Evolutionary conservation across 2,797 vertebrate genomes (phyloP).

Genomic region (Poecilia gillii): DNA sequence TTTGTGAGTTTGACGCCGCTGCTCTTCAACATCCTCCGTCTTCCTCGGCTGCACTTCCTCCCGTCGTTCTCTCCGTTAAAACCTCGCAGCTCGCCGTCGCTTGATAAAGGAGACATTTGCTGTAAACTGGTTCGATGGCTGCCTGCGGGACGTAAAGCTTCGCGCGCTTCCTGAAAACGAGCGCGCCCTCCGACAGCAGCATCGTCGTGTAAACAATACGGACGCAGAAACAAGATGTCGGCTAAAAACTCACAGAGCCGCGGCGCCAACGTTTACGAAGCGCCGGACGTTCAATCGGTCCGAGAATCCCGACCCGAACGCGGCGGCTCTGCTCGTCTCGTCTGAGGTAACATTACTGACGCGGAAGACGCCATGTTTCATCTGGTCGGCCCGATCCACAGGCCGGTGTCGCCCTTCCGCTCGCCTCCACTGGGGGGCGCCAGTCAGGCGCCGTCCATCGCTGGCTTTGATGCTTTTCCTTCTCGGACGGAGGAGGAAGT

Average conservation of each 20-base stretch:
- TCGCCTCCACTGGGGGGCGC: conserved; percentile 8
- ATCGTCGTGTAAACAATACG: conserved; percentile 85
- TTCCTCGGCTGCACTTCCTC: conserved; percentile 38
- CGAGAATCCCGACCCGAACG: conserved; percentile 27
- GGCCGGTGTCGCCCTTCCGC: conserved; percentile 34
- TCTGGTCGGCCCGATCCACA: conserved; percentile 31
- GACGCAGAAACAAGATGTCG: conserved; percentile 59
- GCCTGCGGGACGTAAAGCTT: conserved; percentile 62
- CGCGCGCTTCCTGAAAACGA: conserved; percentile 76
- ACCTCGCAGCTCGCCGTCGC: conserved; percentile 23
- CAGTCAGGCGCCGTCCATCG: conserved; percentile 26
- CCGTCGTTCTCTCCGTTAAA: not conserved
- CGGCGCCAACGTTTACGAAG: conserved; percentile 27
- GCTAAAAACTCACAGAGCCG: conserved; percentile 38
- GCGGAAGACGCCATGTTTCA: conserved; percentile 34
- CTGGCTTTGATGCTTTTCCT: conserved; percentile 17
- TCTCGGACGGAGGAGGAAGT: conserved; percentile 46
- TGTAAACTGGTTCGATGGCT: conserved; percentile 74
- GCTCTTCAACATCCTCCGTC: conserved; percentile 46
- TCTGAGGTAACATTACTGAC: conserved; percentile 60
- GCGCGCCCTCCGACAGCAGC: conserved; percentile 79
- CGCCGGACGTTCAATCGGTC: conserved; percentile 22
- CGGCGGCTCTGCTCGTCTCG: conserved; percentile 40
- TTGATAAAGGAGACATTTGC: conserved; percentile 60
- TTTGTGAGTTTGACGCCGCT: too few relatives aligned